Base-by-base conservation (phyloP, 2,113 vertebrate genomes). In the Ictalurus punctatus region DNA sequence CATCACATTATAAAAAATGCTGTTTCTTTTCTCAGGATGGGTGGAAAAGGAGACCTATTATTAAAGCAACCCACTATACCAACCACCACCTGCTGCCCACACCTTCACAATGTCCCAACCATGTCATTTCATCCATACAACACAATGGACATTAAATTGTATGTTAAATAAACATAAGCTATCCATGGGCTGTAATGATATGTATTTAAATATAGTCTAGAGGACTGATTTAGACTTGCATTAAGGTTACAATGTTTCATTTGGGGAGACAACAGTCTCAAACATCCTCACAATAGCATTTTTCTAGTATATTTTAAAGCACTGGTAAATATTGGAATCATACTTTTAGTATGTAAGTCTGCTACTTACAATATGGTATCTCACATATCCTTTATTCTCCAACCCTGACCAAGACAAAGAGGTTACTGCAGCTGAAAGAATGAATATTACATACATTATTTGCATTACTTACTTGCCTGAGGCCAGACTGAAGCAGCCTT, bases 31-130 rank as follows among this genome's bases (percentile, higher is more conserved):
- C 44, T 85, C 73, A 91, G 90, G 90, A 17, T 91, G 88, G 96
- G 93, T 97, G 94, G 96, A 97, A 65, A 56, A 69, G 44, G 96
- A 97, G 93, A 97, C 96, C 9, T 97, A 97, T 94, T 97, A 97
- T 92, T 97, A 94, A 95, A 84, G 83, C 30, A 30, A 78, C 37
- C 0, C 2, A n/a, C 4, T 2, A 59, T 63, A 14, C 10, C n/a
- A 76, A 82, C 27, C 34, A 71, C 30, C 17, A 71, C 56, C 56
- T 83, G 27, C 58, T 40, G 81, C 9, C 61, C 16, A 37, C 30
- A 58, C 21, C 67, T 71, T 54, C 73, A 59, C 27, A 63, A 79
- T 37, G 30, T 67, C 37, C 48, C 30, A 19, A 19, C 21, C 2
- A 82, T 25, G 10, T 71, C 1, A 54, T 65, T 65, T 21, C 16